These are phyloP conservation scores for Heliconius hortense DNA, from an alignment of 2,888 invertebrate species.

Conservation along the genomic window DNA sequence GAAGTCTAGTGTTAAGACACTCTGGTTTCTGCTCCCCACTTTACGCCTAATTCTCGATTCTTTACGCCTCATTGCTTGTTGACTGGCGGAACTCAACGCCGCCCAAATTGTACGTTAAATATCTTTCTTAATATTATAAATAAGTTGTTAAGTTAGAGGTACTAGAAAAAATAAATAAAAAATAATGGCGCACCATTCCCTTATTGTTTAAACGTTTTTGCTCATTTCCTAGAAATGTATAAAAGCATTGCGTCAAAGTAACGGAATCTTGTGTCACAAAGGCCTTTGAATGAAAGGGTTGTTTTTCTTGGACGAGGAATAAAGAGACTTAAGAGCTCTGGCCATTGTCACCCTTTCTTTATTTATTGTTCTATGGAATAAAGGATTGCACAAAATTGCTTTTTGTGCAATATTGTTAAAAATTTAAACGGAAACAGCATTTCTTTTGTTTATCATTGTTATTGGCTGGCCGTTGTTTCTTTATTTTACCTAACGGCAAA, in stretches of 20 bases:
- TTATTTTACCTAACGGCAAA: background rate
- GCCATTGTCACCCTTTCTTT: conserved; percentile 72
- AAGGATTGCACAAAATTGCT: conserved; percentile 69
- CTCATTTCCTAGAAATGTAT: conserved; percentile 58
- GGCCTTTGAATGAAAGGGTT: conserved; percentile 74
- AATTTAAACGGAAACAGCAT: conserved; percentile 47
- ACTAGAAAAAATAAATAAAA: background rate
- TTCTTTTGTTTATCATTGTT: conserved; percentile 37
- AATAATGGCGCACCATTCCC: background rate
- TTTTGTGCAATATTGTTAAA: conserved; percentile 59
- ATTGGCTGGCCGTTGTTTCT: background rate
- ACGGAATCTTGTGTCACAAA: conserved; percentile 62
- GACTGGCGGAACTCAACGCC: too few species aligned
- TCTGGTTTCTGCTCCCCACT: too few species aligned
- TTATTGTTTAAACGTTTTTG: conserved; percentile 29
- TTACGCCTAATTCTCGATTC: too few species aligned
- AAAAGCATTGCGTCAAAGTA: conserved; percentile 69
- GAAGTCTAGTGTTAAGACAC: too few species aligned
- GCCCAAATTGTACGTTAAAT: background rate
- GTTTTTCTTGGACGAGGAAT: conserved; percentile 69
- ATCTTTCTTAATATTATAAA: background rate
- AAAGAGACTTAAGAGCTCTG: conserved; percentile 69
- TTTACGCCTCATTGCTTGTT: too few species aligned
- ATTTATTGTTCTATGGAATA: conserved; percentile 60
- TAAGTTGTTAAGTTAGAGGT: background rate